Conservation (phyloP, 2,797 vertebrate genomes). For the Sarcoramphus papa region DNA sequence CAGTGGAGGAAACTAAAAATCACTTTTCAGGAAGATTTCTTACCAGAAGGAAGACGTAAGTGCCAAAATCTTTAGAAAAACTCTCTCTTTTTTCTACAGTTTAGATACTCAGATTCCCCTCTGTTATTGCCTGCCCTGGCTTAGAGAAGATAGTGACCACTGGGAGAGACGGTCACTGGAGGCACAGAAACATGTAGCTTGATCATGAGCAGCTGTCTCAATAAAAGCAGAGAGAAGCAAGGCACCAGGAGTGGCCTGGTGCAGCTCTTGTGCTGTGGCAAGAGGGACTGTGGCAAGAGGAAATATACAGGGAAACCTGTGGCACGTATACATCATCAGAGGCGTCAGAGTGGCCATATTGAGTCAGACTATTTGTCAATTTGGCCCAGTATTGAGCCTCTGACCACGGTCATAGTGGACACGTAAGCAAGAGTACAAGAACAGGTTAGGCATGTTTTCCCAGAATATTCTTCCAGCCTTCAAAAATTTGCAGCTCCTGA, state of each 20-base stretch:
- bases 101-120: background rate
- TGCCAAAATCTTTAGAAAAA: background rate
- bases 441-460: background rate
- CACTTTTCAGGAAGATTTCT: background rate
- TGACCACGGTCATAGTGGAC: background rate
- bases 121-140: background rate
- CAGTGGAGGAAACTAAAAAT: background rate
- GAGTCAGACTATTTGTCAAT: background rate
- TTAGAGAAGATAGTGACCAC: background rate
- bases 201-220: background rate
- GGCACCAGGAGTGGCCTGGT: background rate
- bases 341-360: background rate
- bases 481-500: background rate
- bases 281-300: background rate
- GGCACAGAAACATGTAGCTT: background rate
- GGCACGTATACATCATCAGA: rapidly evolving
- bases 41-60: background rate
- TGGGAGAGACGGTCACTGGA: background rate
- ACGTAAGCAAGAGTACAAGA: background rate
- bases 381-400: background rate
- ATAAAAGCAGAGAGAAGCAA: background rate
- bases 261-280: background rate
- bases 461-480: background rate
- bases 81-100: background rate
- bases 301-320: background rate